Conservation (phyloP, 2,888 invertebrate genomes). For the Augochlorella aurata region DNA sequence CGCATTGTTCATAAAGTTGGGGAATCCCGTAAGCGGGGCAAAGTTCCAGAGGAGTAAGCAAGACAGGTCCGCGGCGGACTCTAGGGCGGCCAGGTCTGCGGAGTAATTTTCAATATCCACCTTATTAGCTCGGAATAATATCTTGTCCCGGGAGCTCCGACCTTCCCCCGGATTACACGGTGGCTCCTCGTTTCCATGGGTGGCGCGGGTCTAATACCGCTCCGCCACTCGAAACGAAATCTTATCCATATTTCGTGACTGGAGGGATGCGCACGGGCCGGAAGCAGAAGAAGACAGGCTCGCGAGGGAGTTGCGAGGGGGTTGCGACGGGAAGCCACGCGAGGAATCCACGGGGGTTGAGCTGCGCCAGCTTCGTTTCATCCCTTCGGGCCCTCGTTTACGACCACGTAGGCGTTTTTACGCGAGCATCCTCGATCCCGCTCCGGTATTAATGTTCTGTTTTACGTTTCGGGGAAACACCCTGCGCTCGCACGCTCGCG, state of each 20-base stretch:
- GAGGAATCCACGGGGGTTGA: slow-evolving; percentile 31
- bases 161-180: slow-evolving; percentile 68
- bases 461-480: slow-evolving; percentile 57
- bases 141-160: slow-evolving; percentile 71
- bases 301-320: neutral
- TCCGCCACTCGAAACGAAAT: slow-evolving; percentile 63
- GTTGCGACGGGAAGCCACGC: slow-evolving; percentile 32
- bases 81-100: neutral
- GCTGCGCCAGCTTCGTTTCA: slow-evolving; percentile 8
- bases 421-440: slow-evolving; percentile 52
- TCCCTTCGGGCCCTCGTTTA: slow-evolving; percentile 52
- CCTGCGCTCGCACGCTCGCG: slow-evolving; percentile 11
- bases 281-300: slow-evolving; percentile 18
- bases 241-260: slow-evolving; percentile 65
- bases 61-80: neutral
- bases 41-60: neutral
- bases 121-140: slow-evolving; percentile 74
- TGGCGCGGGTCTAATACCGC: slow-evolving; percentile 46
- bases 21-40: neutral
- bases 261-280: slow-evolving; percentile 10
- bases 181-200: slow-evolving; percentile 44
- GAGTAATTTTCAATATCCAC: slow-evolving; percentile 73
- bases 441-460: slow-evolving; percentile 67
- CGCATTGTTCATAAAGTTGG: neutral
- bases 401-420: slow-evolving; percentile 68